These are phyloP conservation scores for Drosophila sucinea DNA, from an alignment of 1,140 invertebrate genomes.

Conservation along the genomic window DNA sequence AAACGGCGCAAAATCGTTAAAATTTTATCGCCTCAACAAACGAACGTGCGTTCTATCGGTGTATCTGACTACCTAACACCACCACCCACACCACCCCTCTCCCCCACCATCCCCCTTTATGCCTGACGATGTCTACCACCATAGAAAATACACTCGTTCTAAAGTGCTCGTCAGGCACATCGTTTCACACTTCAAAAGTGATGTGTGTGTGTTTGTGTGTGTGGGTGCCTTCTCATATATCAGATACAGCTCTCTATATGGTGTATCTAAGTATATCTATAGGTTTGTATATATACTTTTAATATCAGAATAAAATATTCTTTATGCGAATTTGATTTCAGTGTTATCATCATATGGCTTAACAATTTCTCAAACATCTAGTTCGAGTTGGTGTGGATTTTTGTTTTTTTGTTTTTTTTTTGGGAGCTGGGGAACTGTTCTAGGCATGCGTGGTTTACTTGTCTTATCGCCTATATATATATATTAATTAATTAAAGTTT, in stretches of 20 bases:
- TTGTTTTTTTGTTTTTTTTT: conserved; percentile 28
- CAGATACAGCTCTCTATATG: not conserved
- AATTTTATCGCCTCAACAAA: conserved; percentile 72
- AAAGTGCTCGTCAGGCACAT: conserved; percentile 14
- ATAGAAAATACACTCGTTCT: not conserved
- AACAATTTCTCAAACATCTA: conserved; percentile 10
- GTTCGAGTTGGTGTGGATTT: not conserved
- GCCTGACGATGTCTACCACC: not conserved
- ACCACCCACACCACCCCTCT: conserved; percentile 10
- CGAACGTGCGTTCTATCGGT: conserved; percentile 48
- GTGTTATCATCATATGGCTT: conserved; percentile 25
- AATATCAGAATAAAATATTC: conserved; percentile 63
- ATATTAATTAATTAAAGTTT: conserved; percentile 10
- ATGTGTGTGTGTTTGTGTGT: conserved; percentile 1
- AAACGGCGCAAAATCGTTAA: conserved; percentile 78
- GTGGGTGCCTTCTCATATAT: not conserved
- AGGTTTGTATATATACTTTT: not conserved
- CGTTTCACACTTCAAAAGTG: conserved; percentile 51
- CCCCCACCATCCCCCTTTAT: not conserved
- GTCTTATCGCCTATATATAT: not conserved
- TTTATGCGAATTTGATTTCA: conserved; percentile 45
- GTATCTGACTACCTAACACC: conserved; percentile 36
- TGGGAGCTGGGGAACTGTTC: conserved; percentile 6
- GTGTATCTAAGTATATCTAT: not conserved
- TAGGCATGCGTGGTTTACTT: conserved; percentile 1